Base-by-base conservation (phyloP, 2,888 invertebrate species). In the Arge pagana region DNA sequence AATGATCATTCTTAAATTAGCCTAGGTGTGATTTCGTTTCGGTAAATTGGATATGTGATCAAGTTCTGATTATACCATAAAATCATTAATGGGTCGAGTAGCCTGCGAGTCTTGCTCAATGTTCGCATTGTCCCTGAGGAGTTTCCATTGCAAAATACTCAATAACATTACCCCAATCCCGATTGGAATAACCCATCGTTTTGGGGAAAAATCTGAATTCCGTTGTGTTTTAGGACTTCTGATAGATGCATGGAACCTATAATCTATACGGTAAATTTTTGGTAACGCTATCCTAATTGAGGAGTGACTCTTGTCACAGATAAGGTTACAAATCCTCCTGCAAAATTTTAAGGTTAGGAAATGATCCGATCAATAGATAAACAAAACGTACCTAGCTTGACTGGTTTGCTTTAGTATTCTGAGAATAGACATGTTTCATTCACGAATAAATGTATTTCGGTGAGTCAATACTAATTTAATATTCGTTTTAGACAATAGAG, bases 121-220 rank as follows among this genome's bases (percentile, higher is more conserved):
- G 56, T 70, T 60, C 3, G 66, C 62, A 61, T 70, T 54, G 51
- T 58, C 63, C 23, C 59, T 61, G 21, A 70, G 58, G 48, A 71
- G 58, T 54, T 61, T 64, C 69, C 66, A 71, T 37, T 73, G 73
- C 5, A 65, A 53, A 4, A 63, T 60, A 19, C 66, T 65, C 15
- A 70, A 56, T n/a, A 72, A 54, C 0, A 71, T 67, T 10, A 73
- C 45, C 3, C 72, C 69, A 5, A 70, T 49, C 30, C 71, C 72
- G 15, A 67, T 42, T 3, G 72, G 69, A 2, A 73, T 6, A 13
- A 53, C 59, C 57, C 67, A 61, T 50, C 59, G 51, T 6, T 52
- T 52, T n/a, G n/a, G n/a, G n/a, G n/a, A n/a, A n/a, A n/a, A n/a
- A n/a, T n/a, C n/a, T n/a, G n/a, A n/a, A n/a, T n/a, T n/a, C n/a